Evolutionary conservation across 2,888 invertebrate species (phyloP).

Genomic region (Scelioninae gen. 2): DNA sequence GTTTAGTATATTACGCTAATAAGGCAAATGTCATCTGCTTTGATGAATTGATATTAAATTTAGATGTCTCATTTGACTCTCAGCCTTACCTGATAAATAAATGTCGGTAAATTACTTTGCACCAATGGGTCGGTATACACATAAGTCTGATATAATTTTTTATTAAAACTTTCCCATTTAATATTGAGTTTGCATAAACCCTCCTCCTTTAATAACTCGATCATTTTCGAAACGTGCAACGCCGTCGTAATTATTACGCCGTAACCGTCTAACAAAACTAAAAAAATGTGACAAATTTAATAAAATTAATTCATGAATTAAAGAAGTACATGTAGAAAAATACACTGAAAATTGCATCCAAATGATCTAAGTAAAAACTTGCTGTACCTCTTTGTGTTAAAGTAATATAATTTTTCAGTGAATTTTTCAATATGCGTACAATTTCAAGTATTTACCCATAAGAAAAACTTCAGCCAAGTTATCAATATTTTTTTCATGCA

Average conservation of each 20-base stretch:
- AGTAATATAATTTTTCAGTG: no score
- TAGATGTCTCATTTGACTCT: no score
- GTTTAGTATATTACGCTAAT: no score
- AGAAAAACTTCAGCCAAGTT: conserved; percentile 78
- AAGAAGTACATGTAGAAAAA: conserved; percentile 12
- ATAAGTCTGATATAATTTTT: conserved; percentile 80
- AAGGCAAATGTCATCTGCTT: no score
- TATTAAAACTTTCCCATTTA: conserved; percentile 82
- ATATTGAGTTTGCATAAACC: conserved; percentile 80
- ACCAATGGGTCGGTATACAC: conserved; percentile 77
- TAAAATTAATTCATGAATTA: background rate
- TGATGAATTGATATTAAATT: no score
- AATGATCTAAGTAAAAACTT: no score
- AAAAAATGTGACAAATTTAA: conserved; percentile 7
- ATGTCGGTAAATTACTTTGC: conserved; percentile 77
- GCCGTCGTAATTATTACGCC: conserved; percentile 80
- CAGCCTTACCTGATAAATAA: conserved; percentile 77
- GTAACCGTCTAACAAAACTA: conserved; percentile 80
- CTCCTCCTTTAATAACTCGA: conserved; percentile 79
- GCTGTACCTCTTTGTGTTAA: no score
- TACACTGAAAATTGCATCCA: no score
- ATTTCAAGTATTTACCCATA: conserved; percentile 70
- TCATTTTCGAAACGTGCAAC: conserved; percentile 77
- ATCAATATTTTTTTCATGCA: conserved; percentile 76
- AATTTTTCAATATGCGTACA: no score